These are phyloP conservation scores for Actinostola sp. DNA, from an alignment of 92 coral and sea anemone genomes.

Conservation along the genomic window DNA sequence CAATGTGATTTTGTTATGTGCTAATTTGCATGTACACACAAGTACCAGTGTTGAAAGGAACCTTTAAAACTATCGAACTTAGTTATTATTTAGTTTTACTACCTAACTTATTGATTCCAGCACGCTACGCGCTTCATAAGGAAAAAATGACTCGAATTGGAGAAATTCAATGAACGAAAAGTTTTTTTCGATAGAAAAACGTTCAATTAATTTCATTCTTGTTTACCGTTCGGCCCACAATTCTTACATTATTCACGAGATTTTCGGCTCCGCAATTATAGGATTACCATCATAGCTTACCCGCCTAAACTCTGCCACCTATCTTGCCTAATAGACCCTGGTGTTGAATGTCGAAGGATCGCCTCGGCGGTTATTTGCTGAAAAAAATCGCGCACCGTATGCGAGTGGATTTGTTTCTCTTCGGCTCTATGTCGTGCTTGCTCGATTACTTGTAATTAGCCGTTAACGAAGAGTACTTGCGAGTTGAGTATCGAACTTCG, in stretches of 20 bases:
- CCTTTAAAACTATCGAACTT: background rate
- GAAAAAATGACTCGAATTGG: background rate
- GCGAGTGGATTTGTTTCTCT: no score
- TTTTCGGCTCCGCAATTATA: conserved; percentile 14
- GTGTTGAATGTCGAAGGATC: background rate
- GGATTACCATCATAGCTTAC: background rate
- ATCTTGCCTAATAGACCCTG: background rate
- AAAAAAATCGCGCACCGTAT: no score
- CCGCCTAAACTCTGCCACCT: background rate
- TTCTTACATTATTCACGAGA: conserved; percentile 13
- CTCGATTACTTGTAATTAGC: background rate
- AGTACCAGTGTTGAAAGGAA: background rate
- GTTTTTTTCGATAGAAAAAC: background rate
- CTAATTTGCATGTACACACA: background rate
- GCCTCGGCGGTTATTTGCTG: no score
- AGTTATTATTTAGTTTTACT: background rate
- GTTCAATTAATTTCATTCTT: background rate
- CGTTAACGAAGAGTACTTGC: background rate
- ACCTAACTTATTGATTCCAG: no score
- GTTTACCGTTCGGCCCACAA: conserved; percentile 2
- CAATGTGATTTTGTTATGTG: background rate
- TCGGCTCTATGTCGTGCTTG: background rate
- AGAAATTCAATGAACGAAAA: background rate
- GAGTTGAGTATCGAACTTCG: no score
- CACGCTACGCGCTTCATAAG: background rate